phyloP scores from a whole-genome alignment of 2,797 vertebrate species.

The Syngnathus acus region DNA sequence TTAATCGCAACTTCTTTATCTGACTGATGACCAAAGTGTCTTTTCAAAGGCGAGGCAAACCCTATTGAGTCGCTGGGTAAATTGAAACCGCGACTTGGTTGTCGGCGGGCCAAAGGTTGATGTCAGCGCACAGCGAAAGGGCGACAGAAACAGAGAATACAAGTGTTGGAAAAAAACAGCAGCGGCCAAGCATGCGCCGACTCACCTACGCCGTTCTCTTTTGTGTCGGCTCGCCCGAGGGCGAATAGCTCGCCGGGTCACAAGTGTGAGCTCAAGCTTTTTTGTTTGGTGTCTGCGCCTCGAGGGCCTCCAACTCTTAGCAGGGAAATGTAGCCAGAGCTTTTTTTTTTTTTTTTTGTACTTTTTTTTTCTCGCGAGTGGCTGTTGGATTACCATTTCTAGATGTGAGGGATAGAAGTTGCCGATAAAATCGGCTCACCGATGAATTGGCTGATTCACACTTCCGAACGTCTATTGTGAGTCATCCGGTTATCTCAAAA shows the following conservation, averaged over 20 bases:
- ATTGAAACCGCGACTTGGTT: constrained; percentile 58
- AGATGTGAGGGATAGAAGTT: too few species aligned
- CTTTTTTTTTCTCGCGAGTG: constrained; percentile 28
- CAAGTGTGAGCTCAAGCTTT: constrained; percentile 61
- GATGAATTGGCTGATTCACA: too few species aligned
- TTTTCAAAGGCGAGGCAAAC: constrained; percentile 9
- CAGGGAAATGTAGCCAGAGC: constrained; percentile 34
- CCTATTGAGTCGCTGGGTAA: constrained; percentile 42
- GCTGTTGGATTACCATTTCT: constrained; percentile 8
- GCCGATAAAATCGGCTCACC: too few species aligned
- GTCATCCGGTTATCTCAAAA: constrained; percentile 62
- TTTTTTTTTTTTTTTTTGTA: constrained; percentile 20
- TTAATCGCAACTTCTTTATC: constrained; percentile 2
- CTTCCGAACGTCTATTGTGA: constrained; percentile 67
- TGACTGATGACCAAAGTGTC: neutral
- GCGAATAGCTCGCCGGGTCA: constrained; percentile 61
- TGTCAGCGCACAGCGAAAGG: constrained; percentile 61
- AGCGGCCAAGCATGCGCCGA: constrained; percentile 60
- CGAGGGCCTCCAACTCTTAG: constrained; percentile 40
- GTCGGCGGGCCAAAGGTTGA: constrained; percentile 62
- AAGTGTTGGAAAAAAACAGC: constrained; percentile 64
- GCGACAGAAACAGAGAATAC: constrained; percentile 57
- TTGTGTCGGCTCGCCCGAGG: constrained; percentile 48
- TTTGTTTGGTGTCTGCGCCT: constrained; percentile 53
- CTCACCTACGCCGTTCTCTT: constrained; percentile 54